Conservation (phyloP, 2,113 vertebrate species). For the Corythornis madagascariensis region DNA sequence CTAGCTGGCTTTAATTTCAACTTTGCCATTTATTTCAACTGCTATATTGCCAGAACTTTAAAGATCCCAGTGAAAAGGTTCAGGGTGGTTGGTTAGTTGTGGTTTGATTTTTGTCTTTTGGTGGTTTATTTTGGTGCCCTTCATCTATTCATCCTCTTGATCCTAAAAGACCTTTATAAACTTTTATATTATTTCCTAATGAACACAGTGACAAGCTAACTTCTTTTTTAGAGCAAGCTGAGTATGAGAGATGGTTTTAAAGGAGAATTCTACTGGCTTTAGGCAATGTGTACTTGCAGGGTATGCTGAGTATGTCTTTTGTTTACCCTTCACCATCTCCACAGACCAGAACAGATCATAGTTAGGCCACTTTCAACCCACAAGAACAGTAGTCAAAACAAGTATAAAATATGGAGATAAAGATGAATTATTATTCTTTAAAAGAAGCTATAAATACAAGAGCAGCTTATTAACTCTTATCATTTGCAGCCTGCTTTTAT, state of each 20-base stretch:
- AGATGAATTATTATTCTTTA: not conserved
- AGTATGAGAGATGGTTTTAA: not conserved
- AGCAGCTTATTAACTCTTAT: not conserved
- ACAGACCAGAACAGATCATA: not conserved
- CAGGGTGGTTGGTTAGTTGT: not conserved
- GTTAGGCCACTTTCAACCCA: not conserved
- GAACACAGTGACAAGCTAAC: not conserved
- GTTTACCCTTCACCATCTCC: not conserved
- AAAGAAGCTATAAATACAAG: not conserved
- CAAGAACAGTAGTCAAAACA: not conserved
- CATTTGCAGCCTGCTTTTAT: not conserved
- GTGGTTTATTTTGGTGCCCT: not conserved
- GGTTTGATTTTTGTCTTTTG: not conserved
- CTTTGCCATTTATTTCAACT: not conserved
- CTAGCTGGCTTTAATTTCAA: not conserved
- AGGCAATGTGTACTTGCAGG: not conserved
- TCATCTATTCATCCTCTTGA: not conserved
- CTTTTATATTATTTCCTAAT: not conserved
- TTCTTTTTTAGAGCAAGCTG: not conserved
- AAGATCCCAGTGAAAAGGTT: not conserved
- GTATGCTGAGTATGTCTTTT: not conserved
- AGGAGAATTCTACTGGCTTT: not conserved
- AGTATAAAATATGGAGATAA: not conserved
- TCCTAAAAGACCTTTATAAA: not conserved
- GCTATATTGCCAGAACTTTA: not conserved